Conservation (phyloP, 2,113 vertebrate genomes). For the Leucopsar rothschildi region DNA sequence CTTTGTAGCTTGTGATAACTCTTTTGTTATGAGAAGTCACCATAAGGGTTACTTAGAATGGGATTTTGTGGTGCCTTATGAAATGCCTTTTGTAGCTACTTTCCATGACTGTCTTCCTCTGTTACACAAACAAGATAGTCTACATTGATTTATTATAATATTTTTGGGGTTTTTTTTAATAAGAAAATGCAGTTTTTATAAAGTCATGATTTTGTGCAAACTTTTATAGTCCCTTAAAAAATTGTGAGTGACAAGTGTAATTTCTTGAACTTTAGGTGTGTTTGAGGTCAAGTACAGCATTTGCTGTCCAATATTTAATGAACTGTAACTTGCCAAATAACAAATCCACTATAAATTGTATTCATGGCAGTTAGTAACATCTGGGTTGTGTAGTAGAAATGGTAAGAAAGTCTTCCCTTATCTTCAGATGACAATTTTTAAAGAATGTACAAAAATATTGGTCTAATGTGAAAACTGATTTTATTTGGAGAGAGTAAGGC, state of each 20-base stretch:
- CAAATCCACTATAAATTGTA: not conserved
- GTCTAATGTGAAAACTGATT: not conserved
- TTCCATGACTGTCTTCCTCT: not conserved
- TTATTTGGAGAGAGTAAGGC: not conserved
- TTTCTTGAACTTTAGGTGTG: slow-evolving; percentile 39
- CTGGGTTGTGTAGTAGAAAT: not conserved
- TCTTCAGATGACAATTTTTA: not conserved
- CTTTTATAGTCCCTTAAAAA: slow-evolving; percentile 43
- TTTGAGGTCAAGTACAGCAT: slow-evolving; percentile 50
- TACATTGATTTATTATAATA: not conserved
- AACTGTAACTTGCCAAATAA: slow-evolving; percentile 24
- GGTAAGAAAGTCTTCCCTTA: slow-evolving; percentile 7
- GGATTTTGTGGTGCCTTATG: not conserved
- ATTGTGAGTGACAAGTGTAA: slow-evolving; percentile 41
- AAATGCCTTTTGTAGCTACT: not conserved
- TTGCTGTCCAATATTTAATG: slow-evolving; percentile 29
- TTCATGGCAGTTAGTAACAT: not conserved
- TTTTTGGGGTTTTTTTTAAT: not conserved
- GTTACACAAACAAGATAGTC: not conserved
- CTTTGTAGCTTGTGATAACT: not conserved
- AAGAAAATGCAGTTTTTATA: slow-evolving; percentile 34
- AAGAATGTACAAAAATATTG: not conserved
- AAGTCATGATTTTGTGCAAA: slow-evolving; percentile 43
- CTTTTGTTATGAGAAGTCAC: not conserved
- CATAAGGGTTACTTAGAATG: not conserved